Evolutionary conservation across 1,140 invertebrate genomes (phyloP).

Genomic region (Bombus picipes): DNA sequence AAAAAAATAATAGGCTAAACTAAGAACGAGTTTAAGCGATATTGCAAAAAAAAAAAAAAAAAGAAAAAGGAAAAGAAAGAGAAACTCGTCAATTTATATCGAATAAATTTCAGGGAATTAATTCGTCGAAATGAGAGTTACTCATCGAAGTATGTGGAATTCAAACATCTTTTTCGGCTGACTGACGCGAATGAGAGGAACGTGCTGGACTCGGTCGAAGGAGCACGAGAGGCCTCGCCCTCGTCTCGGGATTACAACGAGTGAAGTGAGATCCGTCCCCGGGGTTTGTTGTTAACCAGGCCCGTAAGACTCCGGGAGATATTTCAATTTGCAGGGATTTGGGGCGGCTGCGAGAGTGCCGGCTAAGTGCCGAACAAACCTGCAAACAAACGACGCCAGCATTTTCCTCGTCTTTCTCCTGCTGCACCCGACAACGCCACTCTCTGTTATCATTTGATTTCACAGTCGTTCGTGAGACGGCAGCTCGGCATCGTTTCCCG

Average conservation of each 20-base stretch:
- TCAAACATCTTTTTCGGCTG: neutral
- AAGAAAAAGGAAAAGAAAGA: too few species aligned
- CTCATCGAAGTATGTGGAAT: slow-evolving; percentile 11
- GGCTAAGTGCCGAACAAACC: slow-evolving; percentile 73
- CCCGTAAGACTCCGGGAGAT: slow-evolving; percentile 71
- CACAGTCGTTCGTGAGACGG: slow-evolving; percentile 39
- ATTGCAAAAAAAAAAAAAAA: too few species aligned
- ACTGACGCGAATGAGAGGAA: slow-evolving; percentile 38
- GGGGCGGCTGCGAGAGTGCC: slow-evolving; percentile 55
- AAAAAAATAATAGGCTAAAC: too few species aligned
- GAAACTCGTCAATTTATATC: too few species aligned
- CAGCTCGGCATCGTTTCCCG: neutral
- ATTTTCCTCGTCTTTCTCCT: slow-evolving; percentile 55
- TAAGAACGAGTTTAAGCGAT: too few species aligned
- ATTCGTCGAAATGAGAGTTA: neutral
- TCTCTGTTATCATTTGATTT: slow-evolving; percentile 64
- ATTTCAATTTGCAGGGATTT: slow-evolving; percentile 77
- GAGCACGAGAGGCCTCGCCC: slow-evolving; percentile 60
- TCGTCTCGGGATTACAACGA: slow-evolving; percentile 67
- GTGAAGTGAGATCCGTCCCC: slow-evolving; percentile 72
- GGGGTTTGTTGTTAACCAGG: slow-evolving; percentile 76
- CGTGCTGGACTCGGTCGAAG: slow-evolving; percentile 61
- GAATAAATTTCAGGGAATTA: too few species aligned
- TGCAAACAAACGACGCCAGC: slow-evolving; percentile 68
- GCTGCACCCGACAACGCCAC: slow-evolving; percentile 8